Conservation (phyloP, 1,140 invertebrate genomes). For the Glossosoma conforme region DNA sequence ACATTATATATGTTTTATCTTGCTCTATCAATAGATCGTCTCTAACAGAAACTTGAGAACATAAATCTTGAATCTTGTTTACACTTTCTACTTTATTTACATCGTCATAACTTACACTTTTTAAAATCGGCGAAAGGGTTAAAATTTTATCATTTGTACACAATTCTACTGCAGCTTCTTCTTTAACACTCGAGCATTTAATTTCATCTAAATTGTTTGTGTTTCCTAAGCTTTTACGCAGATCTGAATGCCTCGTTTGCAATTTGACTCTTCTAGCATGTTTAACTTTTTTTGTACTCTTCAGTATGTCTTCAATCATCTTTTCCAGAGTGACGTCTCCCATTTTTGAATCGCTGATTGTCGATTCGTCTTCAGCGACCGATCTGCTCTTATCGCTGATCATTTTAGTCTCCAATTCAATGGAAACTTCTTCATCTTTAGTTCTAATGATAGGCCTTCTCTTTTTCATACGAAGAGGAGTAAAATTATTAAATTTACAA, state of each 20-base stretch:
- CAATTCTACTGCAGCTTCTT: too few species aligned
- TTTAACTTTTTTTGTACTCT: conserved; percentile 30
- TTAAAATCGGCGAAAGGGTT: too few species aligned
- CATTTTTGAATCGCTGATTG: conserved; percentile 30
- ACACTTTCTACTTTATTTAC: too few species aligned
- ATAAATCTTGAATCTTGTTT: too few species aligned
- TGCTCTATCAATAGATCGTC: not conserved
- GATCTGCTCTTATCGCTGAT: conserved; percentile 18
- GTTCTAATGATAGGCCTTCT: conserved; percentile 1
- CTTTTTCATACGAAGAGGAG: conserved; percentile 7
- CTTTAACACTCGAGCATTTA: too few species aligned
- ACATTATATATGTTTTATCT: conserved; percentile 27
- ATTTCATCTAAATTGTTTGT: too few species aligned
- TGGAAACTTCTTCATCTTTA: conserved; percentile 26
- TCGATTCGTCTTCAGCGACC: conserved; percentile 15
- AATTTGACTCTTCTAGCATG: conserved; percentile 22
- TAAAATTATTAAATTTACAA: not conserved
- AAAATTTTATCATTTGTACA: too few species aligned
- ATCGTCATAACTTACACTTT: too few species aligned
- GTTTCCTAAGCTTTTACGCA: too few species aligned
- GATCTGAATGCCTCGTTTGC: conserved; percentile 6
- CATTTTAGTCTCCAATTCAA: conserved; percentile 28
- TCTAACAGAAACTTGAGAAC: too few species aligned
- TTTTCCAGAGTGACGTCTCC: conserved; percentile 27
- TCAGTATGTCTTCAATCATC: conserved; percentile 31